A percentile compares a stretch with the other conserved stretches of the same genome.
Conservation (phyloP, 2,888 invertebrate genomes). For the Drosophila bunnanda region DNA sequence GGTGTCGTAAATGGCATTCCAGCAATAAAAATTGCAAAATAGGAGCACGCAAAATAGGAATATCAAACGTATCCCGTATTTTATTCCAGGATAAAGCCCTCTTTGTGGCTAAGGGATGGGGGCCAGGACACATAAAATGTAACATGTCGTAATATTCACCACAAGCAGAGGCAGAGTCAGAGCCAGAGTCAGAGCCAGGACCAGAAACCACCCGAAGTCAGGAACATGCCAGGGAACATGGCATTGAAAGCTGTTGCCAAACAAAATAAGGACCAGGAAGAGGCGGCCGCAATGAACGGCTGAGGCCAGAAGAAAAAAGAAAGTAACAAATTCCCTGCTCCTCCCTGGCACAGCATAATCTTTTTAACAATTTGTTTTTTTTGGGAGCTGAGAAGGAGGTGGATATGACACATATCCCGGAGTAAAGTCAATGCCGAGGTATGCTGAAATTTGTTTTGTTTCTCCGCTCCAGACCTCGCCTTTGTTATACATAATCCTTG, state of each 20-base stretch:
- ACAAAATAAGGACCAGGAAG: slow-evolving; percentile 38
- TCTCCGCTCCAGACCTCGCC: slow-evolving; percentile 15
- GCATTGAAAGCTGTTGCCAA: slow-evolving; percentile 69
- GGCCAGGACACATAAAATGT: slow-evolving; percentile 55
- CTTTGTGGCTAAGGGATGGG: slow-evolving; percentile 1
- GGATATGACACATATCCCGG: slow-evolving; percentile 68
- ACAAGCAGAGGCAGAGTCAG: slow-evolving; percentile 58
- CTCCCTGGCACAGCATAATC: slow-evolving; percentile 63
- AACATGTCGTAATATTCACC: slow-evolving; percentile 71
- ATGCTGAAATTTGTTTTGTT: slow-evolving; percentile 58
- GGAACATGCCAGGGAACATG: slow-evolving; percentile 69
- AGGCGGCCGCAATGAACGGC: slow-evolving; percentile 53
- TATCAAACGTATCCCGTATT: slow-evolving; percentile 1
- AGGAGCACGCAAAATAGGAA: not conserved
- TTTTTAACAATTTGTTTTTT: slow-evolving; percentile 73
- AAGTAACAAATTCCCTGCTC: slow-evolving; percentile 38
- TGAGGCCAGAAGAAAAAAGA: slow-evolving; percentile 17
- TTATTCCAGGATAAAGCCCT: slow-evolving; percentile 6
- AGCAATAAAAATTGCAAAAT: not conserved
- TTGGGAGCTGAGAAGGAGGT: slow-evolving; percentile 21
- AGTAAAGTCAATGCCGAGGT: slow-evolving; percentile 65
- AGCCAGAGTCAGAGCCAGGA: slow-evolving; percentile 6
- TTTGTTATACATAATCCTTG: slow-evolving; percentile 68
- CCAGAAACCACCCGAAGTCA: slow-evolving; percentile 37
- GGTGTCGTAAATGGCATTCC: not conserved